Evolutionary conservation across 2,797 vertebrate species (phyloP).

Genomic region (Rhabdophis nuchalis): DNA sequence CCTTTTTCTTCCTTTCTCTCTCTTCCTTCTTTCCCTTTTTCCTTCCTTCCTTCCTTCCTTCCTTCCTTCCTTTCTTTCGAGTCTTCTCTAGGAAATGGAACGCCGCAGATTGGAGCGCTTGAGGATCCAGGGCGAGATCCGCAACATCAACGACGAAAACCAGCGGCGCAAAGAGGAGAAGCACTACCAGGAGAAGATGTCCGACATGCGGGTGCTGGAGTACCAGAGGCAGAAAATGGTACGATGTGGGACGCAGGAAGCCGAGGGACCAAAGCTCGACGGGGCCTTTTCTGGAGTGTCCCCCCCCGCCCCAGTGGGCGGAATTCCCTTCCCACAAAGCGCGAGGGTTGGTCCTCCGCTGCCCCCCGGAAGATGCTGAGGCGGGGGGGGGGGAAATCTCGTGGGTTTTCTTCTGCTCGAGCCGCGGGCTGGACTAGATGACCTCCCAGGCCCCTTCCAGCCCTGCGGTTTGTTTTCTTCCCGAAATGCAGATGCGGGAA

Average conservation of each 20-base stretch:
- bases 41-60: too few relatives aligned
- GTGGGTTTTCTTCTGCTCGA: too few relatives aligned
- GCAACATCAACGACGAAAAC: constrained; percentile 75
- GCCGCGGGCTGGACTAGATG: not conserved
- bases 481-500: constrained; percentile 60
- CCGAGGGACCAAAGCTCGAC: not conserved
- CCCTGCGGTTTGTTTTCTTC: not conserved
- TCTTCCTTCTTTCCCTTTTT: accelerated
- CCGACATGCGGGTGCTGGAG: constrained; percentile 74
- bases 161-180: constrained; percentile 69
- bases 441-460: not conserved
- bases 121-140: constrained; percentile 77
- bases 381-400: not conserved
- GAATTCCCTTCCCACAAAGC: not conserved
- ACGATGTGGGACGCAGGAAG: not conserved
- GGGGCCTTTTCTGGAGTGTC: not conserved
- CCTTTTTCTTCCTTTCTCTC: accelerated
- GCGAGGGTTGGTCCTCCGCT: accelerated
- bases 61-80: accelerated
- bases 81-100: constrained; percentile 71
- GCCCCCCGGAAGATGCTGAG: not conserved
- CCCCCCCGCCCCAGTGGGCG: not conserved
- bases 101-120: constrained; percentile 70
- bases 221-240: constrained; percentile 83
- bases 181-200: constrained; percentile 76